Evolutionary conservation across 2,888 invertebrate genomes (phyloP), one percentile per base, ranked within the genome.

Genomic region (Thera britannica): DNA sequence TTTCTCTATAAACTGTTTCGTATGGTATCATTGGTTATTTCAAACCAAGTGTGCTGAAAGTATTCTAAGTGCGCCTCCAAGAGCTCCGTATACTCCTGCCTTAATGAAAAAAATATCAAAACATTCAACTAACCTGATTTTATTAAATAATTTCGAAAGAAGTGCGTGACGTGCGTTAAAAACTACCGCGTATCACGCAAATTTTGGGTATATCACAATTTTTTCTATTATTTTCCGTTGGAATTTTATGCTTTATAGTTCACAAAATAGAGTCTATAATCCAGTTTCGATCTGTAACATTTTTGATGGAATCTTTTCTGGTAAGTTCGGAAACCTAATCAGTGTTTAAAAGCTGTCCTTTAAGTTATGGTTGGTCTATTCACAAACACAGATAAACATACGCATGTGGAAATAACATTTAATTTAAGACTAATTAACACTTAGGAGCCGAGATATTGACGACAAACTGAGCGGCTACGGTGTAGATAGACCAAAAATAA

Each of bases 131-230:
- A 88, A 87, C 86, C 90, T 89, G 88, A 87, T 90, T 91, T 79
- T 91, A 92, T 90, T 91, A 92, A 91, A 92, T 92, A 88, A 92
- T 93, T 92, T 92, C 81, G 85, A 85, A 71, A 85, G 78, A 77
- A 87, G 90, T 93, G 93, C 93, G 93, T 93, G 93, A 85, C 86
- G 75, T 83, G 85, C 82, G 85, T 86, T 83, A 78, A 74, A 87
- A 88, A 93, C 87, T 87, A 86, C 89, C 77, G 73, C 67, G 74
- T 76, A 77, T 80, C 93, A 93, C 92, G 93, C 93, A 76, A 89
- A 58, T 72, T 75, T 75, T 75, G 73, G 78, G 73, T 74, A 62
- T 76, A 74, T 73, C 71, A 81, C 84, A 80, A 83, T 80, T 72
- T 82, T 83, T 81, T 74, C 70, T 79, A 77, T 84, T 67, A 71